Conservation (phyloP, 2,113 vertebrate species). For the Dromiciops gliroides region DNA sequence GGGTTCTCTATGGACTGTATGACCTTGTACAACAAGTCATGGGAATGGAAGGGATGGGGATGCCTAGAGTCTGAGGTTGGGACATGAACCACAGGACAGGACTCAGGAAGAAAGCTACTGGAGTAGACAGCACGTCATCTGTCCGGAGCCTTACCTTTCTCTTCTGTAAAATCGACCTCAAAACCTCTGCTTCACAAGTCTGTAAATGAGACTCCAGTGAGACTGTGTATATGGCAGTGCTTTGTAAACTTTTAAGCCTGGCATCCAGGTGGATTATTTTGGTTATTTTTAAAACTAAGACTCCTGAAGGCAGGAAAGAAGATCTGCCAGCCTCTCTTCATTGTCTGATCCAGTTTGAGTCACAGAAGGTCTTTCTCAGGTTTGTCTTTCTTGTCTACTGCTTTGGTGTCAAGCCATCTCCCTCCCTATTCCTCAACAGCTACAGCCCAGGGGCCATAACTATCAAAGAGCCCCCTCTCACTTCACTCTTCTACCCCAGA, state of each 20-base stretch:
- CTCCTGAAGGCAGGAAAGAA: not conserved
- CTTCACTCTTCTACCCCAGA: not conserved
- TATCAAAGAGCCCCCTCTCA: not conserved
- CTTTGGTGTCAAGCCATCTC: not conserved
- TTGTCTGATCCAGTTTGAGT: not conserved
- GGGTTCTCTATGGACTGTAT: not conserved
- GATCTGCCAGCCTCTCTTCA: not conserved
- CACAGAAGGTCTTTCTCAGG: slow-evolving; percentile 32
- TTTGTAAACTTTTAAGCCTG: not conserved
- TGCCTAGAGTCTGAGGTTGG: not conserved
- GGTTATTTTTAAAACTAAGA: not conserved
- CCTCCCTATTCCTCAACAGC: not conserved
- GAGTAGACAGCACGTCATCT: not conserved
- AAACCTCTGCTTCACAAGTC: not conserved
- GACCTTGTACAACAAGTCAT: not conserved
- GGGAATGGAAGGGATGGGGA: not conserved
- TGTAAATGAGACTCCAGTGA: not conserved
- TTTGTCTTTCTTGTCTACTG: slow-evolving; percentile 23
- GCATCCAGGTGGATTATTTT: not conserved
- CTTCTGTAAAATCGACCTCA: not conserved
- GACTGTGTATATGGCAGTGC: not conserved
- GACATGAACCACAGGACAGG: too few relatives aligned
- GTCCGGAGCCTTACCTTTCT: not conserved
- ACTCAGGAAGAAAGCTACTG: not conserved
- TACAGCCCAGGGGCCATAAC: not conserved